Base-by-base conservation (phyloP, 2,113 vertebrate species). In the Empidonax traillii region DNA sequence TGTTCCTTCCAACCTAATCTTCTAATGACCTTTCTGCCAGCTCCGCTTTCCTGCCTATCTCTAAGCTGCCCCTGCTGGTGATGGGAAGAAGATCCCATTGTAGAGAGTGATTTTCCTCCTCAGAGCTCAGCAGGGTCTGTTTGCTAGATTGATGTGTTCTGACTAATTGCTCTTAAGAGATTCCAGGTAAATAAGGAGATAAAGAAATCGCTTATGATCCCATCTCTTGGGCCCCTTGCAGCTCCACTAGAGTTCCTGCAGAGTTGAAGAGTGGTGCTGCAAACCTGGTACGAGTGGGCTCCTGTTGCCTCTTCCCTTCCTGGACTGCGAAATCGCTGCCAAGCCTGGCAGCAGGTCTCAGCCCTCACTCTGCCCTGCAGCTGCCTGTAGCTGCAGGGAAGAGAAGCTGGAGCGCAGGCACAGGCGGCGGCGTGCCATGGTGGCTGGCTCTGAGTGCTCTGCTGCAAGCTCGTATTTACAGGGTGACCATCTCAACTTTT, bases 1-100 rank as follows among this genome's bases (percentile, higher is more conserved):
- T 83, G 20, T 85, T 95, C 62, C 69, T 92, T 96, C 75, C 86
- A 92, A 87, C 91, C 92, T 84, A 66, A 93, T 80, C 93, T 96
- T 95, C 65, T 87, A 68, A 84, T 95, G 95, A 95, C 96, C 94
- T 92, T 93, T 77, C 76, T 93, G 61, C 73, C 84, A 94, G 0
- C 80, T 85, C 83, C 61, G 14, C 83, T 93, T 89, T 59, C 44
- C 83, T 96, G 79, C 79, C 53, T 88, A 8, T 84, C 65, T 89
- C 62, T 86, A 68, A 88, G 85, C 85, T 87, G 80, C 56, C 63
- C 3, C 0, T 74, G 47, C 52, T 56, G 56, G 61, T 86, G 85
- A 90, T 84, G 80, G 87, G 59, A 80, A 59, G 35, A 53, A 20
- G 39, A 72, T 72, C 37, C 37, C 65, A 44, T 37, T 30, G 65